Conservation (phyloP, 2,113 vertebrate genomes). For the Saccopteryx leptura region DNA sequence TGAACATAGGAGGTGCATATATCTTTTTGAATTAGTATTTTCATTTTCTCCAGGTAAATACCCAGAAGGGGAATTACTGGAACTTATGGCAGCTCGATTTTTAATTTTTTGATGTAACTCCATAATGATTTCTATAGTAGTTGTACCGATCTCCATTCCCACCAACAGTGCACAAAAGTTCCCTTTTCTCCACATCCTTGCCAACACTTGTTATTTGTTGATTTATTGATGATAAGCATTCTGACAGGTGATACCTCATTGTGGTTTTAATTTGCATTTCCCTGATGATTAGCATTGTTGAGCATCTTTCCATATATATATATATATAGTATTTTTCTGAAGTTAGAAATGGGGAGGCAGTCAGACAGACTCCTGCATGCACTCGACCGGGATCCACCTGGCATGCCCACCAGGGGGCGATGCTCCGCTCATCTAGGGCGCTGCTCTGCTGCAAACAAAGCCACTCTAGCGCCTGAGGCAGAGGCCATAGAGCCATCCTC, state of each 20-base stretch:
- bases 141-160: background rate
- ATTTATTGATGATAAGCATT: background rate
- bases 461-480: too few relatives aligned
- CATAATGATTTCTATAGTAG: background rate
- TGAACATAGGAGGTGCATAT: background rate
- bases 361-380: too few relatives aligned
- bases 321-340: too few relatives aligned
- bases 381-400: too few relatives aligned
- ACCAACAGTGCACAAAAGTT: background rate
- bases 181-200: background rate
- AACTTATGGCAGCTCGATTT: background rate
- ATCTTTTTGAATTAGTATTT: background rate
- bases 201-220: background rate
- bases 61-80: background rate
- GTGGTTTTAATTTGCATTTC: background rate
- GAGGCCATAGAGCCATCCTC: too few relatives aligned
- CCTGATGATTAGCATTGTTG: background rate
- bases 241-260: background rate
- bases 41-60: background rate
- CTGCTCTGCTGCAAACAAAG: too few relatives aligned
- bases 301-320: background rate
- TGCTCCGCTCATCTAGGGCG: too few relatives aligned
- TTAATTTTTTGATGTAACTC: background rate
- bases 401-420: too few relatives aligned
- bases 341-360: too few relatives aligned